Evolutionary conservation across 2,888 invertebrate genomes (phyloP), one percentile per base, ranked within the genome.

Genomic region (Heliconius aoede): DNA sequence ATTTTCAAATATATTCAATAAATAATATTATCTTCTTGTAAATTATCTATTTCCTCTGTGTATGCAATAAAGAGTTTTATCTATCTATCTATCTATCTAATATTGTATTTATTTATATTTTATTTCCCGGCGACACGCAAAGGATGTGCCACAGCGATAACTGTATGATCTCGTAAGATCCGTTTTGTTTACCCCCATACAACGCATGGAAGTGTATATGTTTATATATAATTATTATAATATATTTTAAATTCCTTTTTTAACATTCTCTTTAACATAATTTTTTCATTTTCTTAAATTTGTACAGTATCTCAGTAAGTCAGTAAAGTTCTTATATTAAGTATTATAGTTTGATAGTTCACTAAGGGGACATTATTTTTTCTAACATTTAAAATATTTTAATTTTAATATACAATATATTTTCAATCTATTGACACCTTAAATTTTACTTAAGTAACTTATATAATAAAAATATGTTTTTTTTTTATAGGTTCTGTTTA

Each of bases 131-230:
- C 76, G 81, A 80, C 84, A 82, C 85, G 85, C 79, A 83, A 82
- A 94, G 94, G 90, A 92, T 90, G 88, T 90, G 90, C 87, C 87
- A 88, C 88, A 90, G 87, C 89, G 89, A 89, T 81, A 89, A 86
- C 90, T 94, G 94, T 90, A 85, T 88, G 58, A 83, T 90, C 79
- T 88, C 92, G 94, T 94, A 94, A 94, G 94, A 86, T 82, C 68
- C n/a, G n/a, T 81, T 83, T 85, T 72, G 78, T 79, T 84, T 87
- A 83, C 83, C 87, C 89, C 82, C 61, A 51, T 78, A 80, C 72
- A 26, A 26, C 32, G 72, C 72, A 72, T 60, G 72, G 32, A 72
- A 72, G 11, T 26, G 4, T 28, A 46, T 26, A 15, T 4, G 21
- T 46, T 46, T 26, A 1, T 46, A 60, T 8, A 26, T 58, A n/a